A percentile compares a stretch with the other conserved stretches of the same genome.
phyloP scores from a whole-genome alignment of 2,888 invertebrate species.

The Chaitophorus viminalis region DNA sequence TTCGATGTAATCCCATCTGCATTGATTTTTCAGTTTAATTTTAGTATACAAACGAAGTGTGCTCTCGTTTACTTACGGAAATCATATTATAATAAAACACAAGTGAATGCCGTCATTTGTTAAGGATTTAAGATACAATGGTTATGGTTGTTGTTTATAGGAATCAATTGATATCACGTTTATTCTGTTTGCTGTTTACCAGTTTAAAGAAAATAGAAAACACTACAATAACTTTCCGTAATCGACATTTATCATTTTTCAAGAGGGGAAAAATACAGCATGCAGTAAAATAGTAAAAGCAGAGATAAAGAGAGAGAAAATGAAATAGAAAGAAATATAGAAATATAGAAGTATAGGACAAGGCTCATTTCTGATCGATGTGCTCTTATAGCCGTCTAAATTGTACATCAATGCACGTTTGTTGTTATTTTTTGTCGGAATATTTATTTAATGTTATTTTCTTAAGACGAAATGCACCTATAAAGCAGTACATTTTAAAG shows the following conservation, averaged over 20 bases:
- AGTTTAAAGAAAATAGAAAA: background rate
- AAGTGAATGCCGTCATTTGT: background rate
- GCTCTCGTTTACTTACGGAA: background rate
- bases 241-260: background rate
- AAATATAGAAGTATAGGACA: background rate
- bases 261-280: no score
- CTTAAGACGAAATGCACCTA: background rate
- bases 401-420: background rate
- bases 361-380: background rate
- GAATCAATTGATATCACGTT: background rate
- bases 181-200: background rate
- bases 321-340: background rate
- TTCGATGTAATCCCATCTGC: no score
- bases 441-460: conserved; percentile 36
- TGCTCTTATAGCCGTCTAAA: background rate
- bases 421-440: background rate
- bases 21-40: no score
- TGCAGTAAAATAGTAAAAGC: background rate
- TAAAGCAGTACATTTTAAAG: background rate
- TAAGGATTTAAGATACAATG: background rate
- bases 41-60: no score
- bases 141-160: background rate
- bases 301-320: background rate
- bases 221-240: background rate
- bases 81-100: background rate